phyloP scores from a whole-genome alignment of 37 sponge, comb jelly and placozoan species.

The Halisarca cf. caerulea region DNA sequence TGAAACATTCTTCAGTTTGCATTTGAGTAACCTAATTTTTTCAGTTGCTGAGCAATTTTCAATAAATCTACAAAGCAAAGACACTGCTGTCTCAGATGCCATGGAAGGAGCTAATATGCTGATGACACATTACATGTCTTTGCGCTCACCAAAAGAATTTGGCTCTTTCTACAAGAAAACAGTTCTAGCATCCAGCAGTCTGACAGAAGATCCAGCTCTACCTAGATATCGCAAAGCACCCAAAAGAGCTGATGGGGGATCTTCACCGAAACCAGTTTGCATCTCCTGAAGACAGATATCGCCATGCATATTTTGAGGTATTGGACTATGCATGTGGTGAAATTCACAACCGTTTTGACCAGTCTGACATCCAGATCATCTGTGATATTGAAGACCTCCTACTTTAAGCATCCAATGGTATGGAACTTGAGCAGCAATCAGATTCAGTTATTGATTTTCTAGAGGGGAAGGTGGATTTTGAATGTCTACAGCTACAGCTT shows the following conservation, averaged over 20 bases:
- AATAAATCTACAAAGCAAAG: not conserved
- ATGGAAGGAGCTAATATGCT: not conserved
- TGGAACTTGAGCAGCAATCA: not conserved
- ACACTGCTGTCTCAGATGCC: not conserved
- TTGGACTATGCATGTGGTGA: no score
- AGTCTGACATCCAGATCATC: no score
- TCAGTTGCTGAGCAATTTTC: no score
- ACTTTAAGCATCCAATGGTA: constrained; percentile 1
- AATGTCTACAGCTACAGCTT: not conserved
- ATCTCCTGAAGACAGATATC: not conserved
- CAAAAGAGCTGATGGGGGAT: not conserved
- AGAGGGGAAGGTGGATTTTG: not conserved
- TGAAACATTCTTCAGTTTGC: no score
- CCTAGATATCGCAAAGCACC: constrained; percentile 24
- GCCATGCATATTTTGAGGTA: constrained; percentile 5
- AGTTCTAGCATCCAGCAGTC: not conserved
- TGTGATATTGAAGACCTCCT: not conserved
- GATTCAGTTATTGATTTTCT: not conserved
- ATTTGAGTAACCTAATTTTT: no score
- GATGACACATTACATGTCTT: not conserved
- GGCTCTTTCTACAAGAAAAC: not conserved
- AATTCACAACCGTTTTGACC: no score
- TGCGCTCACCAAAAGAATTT: not conserved
- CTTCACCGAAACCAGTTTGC: constrained; percentile 2
- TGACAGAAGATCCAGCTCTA: constrained; percentile 19